These are phyloP conservation scores for Nycticorax nycticorax DNA, from an alignment of 2,113 vertebrate genomes.

Conservation along the genomic window DNA sequence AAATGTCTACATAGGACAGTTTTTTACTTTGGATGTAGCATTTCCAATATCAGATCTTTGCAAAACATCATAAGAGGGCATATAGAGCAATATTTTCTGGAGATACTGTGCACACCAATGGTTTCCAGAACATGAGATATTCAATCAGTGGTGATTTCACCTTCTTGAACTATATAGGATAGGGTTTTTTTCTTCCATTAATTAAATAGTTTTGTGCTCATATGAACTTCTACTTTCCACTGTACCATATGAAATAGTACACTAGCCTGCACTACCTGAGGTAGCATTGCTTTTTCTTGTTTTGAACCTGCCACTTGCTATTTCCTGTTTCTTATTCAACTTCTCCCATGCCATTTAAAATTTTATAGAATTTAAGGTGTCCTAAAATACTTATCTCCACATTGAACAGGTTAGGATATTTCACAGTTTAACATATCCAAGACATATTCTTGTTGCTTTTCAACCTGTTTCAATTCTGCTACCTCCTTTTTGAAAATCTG, in stretches of 20 bases:
- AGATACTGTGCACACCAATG: no score
- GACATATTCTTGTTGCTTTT: background rate
- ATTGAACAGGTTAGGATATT: background rate
- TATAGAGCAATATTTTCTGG: background rate
- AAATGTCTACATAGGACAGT: background rate
- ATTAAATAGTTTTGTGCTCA: background rate
- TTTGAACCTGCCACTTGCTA: background rate
- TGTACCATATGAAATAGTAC: accelerated
- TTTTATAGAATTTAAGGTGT: background rate
- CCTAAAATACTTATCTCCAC: background rate
- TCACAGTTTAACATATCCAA: background rate
- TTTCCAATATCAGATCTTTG: background rate
- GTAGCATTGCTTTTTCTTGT: background rate
- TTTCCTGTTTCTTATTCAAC: background rate
- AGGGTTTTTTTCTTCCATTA: background rate
- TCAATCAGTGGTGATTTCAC: background rate
- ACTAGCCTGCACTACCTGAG: background rate
- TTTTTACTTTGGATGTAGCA: accelerated
- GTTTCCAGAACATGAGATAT: background rate
- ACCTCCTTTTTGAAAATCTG: background rate
- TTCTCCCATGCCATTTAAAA: background rate
- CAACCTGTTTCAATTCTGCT: background rate
- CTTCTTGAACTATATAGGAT: background rate
- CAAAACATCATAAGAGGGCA: background rate
- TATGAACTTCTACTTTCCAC: background rate